Conservation (phyloP, 2,888 invertebrate genomes). For the Philhelius pedissequus region DNA sequence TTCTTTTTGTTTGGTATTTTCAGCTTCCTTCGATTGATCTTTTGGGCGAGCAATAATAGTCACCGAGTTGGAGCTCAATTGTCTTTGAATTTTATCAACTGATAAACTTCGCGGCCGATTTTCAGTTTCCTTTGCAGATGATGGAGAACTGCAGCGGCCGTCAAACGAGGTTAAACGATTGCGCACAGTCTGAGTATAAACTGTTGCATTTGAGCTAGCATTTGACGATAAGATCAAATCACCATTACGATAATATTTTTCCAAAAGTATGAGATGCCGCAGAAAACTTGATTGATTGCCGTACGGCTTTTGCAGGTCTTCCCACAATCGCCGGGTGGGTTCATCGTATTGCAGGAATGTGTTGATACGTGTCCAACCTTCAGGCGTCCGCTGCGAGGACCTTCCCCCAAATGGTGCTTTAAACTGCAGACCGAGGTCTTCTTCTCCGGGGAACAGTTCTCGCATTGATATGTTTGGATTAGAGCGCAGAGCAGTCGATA, state of each 20-base stretch:
- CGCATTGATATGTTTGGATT: conserved; percentile 91
- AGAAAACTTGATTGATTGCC: conserved; percentile 93
- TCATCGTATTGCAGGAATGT: conserved; percentile 89
- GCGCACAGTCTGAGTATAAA: conserved; percentile 89
- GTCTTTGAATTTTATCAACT: conserved; percentile 76
- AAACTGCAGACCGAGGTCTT: conserved; percentile 87
- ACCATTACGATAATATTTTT: conserved; percentile 90
- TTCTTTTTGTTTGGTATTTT: conserved; percentile 52
- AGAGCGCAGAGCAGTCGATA: conserved; percentile 77
- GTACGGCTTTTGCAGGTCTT: conserved; percentile 90
- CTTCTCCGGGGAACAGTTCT: conserved; percentile 90
- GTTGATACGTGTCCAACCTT: conserved; percentile 91
- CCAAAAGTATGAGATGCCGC: conserved; percentile 88
- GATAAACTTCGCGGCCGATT: conserved; percentile 72
- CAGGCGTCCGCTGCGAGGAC: conserved; percentile 83
- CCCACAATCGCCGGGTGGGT: conserved; percentile 90
- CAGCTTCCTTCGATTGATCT: conserved; percentile 36
- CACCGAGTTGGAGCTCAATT: conserved; percentile 76
- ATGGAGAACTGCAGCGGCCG: conserved; percentile 77
- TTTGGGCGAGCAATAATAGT: conserved; percentile 77
- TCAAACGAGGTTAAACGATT: conserved; percentile 89
- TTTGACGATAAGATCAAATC: conserved; percentile 87
- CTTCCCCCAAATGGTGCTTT: conserved; percentile 85
- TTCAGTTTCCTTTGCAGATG: conserved; percentile 36
- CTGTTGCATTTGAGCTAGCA: conserved; percentile 86